Percentiles rank a stretch among this genome's conserved stretches.
phyloP scores from a whole-genome alignment of 2,888 invertebrate genomes.

The Isotomurus palustris region DNA sequence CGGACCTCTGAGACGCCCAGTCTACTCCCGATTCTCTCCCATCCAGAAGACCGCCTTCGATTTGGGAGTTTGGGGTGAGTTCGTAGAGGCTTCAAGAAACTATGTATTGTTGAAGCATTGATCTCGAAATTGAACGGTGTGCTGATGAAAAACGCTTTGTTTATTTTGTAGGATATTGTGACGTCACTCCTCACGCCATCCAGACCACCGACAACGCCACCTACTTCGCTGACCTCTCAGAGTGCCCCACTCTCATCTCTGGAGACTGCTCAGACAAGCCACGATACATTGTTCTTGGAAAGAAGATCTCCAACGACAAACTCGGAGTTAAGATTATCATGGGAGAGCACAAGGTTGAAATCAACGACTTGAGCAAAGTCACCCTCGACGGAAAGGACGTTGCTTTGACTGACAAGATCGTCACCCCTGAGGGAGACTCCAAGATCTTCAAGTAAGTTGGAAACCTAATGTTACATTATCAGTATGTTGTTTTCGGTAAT shows the following conservation, averaged over 20 bases:
- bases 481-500: no score
- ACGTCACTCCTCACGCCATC: slow-evolving; percentile 41
- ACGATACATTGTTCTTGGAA: slow-evolving; percentile 41
- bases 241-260: slow-evolving; percentile 43
- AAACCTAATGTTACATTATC: no score
- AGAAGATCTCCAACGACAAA: slow-evolving; percentile 41
- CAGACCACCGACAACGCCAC: slow-evolving; percentile 46
- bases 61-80: slow-evolving; percentile 41
- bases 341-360: slow-evolving; percentile 44
- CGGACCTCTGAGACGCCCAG: slow-evolving; percentile 37
- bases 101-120: no score
- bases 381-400: slow-evolving; percentile 36
- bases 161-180: slow-evolving; percentile 38
- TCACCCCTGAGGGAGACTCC: slow-evolving; percentile 39
- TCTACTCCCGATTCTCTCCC: slow-evolving; percentile 43
- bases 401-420: slow-evolving; percentile 38
- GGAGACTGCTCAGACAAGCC: slow-evolving; percentile 44
- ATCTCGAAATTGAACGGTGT: no score
- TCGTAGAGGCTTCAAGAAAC: no score
- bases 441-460: slow-evolving; percentile 43
- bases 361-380: slow-evolving; percentile 40
- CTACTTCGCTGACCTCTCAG: slow-evolving; percentile 42
- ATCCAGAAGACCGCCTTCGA: slow-evolving; percentile 31
- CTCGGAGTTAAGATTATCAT: slow-evolving; percentile 41
- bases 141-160: neutral